Conservation (phyloP, 1,140 invertebrate genomes). For the Drosophila oshimai region DNA sequence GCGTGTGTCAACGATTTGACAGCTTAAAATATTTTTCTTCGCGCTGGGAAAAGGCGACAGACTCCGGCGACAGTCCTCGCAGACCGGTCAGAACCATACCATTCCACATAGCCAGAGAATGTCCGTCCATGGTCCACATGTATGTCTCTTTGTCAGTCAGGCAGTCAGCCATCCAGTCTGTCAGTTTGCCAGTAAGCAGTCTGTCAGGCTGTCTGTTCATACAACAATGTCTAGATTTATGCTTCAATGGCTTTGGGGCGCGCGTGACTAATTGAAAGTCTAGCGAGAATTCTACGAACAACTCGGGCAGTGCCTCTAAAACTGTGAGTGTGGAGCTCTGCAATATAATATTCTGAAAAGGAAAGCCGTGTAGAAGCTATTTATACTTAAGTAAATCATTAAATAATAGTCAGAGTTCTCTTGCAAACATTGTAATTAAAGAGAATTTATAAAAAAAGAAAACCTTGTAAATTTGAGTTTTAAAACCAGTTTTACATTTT, state of each 20-base stretch:
- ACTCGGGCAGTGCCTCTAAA: conserved; percentile 35
- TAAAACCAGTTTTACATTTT: no score
- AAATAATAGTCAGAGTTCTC: not conserved
- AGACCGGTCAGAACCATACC: conserved; percentile 33
- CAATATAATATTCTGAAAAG: not conserved
- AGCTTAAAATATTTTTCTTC: conserved; percentile 72
- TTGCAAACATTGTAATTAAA: no score
- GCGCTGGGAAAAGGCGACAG: conserved; percentile 39
- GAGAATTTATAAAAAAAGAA: no score
- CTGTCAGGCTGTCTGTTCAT: conserved; percentile 41
- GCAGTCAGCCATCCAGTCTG: conserved; percentile 42
- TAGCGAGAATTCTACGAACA: conserved; percentile 54
- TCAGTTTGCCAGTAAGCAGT: conserved; percentile 43
- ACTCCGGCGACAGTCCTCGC: conserved; percentile 23
- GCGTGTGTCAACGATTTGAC: conserved; percentile 76
- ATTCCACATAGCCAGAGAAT: conserved; percentile 3
- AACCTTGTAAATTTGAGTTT: no score
- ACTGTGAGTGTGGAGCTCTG: conserved; percentile 21
- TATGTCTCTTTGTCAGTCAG: conserved; percentile 22
- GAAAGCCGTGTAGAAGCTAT: not conserved
- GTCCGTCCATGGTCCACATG: not conserved
- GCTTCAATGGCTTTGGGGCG: conserved; percentile 60
- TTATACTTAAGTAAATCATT: not conserved
- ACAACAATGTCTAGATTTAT: conserved; percentile 80
- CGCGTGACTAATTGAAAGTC: conserved; percentile 80